Conservation (phyloP, 2,888 invertebrate species). For the Leptinotarsa haldemani region DNA sequence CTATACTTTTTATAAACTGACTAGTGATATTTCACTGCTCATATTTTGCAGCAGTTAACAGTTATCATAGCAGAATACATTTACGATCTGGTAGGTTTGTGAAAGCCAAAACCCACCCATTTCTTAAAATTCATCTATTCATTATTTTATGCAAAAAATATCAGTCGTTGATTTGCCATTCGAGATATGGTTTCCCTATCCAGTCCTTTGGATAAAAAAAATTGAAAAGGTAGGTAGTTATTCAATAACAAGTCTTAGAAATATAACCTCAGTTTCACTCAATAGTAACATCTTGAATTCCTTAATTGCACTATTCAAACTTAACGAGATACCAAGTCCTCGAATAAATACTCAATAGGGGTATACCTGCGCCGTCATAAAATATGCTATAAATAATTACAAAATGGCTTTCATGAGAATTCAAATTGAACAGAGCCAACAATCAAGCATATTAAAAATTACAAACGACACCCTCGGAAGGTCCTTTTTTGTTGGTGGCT, state of each 20-base stretch:
- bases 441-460: conserved; percentile 63
- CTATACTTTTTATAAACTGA: no score
- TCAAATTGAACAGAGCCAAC: conserved; percentile 53
- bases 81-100: no score
- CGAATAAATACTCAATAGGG: conserved; percentile 24
- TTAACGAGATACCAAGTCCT: conserved; percentile 25
- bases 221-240: neutral
- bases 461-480: conserved; percentile 59
- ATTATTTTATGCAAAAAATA: no score
- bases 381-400: conserved; percentile 52
- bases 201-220: neutral
- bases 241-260: neutral
- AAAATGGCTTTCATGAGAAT: conserved; percentile 49
- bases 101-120: no score
- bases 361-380: conserved; percentile 45
- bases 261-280: neutral
- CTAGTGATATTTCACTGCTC: no score
- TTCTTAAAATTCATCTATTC: no score
- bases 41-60: no score
- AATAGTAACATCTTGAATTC: conserved; percentile 9
- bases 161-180: neutral
- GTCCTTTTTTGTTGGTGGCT: conserved; percentile 52
- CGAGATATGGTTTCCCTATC: neutral
- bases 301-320: conserved; percentile 43
- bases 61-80: no score